Percentiles rank a stretch among this genome's conserved stretches.
Evolutionary conservation across 2,888 invertebrate species (phyloP).

Genomic region (Aporophyla nigra): DNA sequence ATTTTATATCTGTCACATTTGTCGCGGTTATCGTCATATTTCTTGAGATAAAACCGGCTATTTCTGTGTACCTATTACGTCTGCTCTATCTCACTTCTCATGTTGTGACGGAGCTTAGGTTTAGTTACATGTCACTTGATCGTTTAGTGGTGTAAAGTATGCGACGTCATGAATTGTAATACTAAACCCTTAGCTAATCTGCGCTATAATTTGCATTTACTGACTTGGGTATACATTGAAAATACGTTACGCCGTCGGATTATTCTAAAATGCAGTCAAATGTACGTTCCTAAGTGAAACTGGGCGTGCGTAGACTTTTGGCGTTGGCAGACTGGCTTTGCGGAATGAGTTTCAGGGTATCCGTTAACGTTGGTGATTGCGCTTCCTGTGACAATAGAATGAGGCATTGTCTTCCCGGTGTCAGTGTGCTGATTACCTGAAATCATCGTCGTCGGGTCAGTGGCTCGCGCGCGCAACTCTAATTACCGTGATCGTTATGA

Average conservation of each 20-base stretch:
- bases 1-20: constrained; percentile 73
- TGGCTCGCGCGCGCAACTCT: constrained; percentile 65
- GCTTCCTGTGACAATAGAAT: constrained; percentile 72
- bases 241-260: constrained; percentile 29
- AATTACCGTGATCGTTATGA: constrained; percentile 76
- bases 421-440: constrained; percentile 69
- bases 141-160: constrained; percentile 46
- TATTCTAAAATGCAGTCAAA: constrained; percentile 47
- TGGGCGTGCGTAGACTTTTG: constrained; percentile 18
- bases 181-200: constrained; percentile 42
- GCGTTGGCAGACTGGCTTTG: constrained; percentile 58
- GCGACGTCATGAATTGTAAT: constrained; percentile 45
- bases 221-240: constrained; percentile 21
- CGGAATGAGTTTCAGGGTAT: constrained; percentile 62
- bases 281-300: constrained; percentile 23
- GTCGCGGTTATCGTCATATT: constrained; percentile 71
- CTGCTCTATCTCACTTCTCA: constrained; percentile 56
- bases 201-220: constrained; percentile 26
- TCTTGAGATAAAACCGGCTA: constrained; percentile 66
- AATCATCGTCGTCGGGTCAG: constrained; percentile 66
- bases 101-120: constrained; percentile 55
- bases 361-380: constrained; percentile 54
- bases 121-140: constrained; percentile 45
- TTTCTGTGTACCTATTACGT: constrained; percentile 65
- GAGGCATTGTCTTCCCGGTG: constrained; percentile 73